These are phyloP conservation scores for Pipa parva DNA, from an alignment of 2,113 vertebrate species.

Conservation along the genomic window DNA sequence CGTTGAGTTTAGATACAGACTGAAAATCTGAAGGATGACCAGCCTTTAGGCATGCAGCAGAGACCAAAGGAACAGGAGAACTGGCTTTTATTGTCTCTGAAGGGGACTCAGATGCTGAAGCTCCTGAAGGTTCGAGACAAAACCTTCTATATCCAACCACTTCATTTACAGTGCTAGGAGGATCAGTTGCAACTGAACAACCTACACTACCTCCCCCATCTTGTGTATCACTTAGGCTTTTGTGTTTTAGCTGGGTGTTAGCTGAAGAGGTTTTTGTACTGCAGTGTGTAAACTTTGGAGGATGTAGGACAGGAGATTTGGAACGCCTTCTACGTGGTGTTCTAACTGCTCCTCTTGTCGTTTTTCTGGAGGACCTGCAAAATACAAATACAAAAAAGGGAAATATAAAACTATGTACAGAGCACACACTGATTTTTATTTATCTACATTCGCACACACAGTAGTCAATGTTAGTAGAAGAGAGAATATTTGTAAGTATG, in stretches of 20 bases:
- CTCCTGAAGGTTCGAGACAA: constrained; percentile 44
- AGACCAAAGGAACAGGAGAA: constrained; percentile 44
- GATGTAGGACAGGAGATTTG: constrained; percentile 93
- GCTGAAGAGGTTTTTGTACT: constrained; percentile 61
- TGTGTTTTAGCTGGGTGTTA: constrained; percentile 68
- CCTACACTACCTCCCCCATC: constrained; percentile 52
- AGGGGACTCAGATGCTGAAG: constrained; percentile 34
- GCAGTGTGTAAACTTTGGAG: constrained; percentile 91
- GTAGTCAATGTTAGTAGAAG: too few species aligned
- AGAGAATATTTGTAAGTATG: too few species aligned
- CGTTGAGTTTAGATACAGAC: constrained; percentile 70
- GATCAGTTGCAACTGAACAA: constrained; percentile 46
- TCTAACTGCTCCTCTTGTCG: constrained; percentile 73
- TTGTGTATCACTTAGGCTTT: constrained; percentile 60
- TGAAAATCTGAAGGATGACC: constrained; percentile 74
- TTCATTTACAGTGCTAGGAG: constrained; percentile 51
- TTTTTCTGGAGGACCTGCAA: constrained; percentile 78
- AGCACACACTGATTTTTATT: too few species aligned
- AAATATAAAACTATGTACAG: background rate
- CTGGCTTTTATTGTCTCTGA: constrained; percentile 49
- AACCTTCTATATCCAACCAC: constrained; percentile 52
- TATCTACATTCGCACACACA: too few species aligned
- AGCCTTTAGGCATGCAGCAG: constrained; percentile 51
- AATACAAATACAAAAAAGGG: background rate
- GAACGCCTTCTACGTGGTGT: constrained; percentile 84